Evolutionary conservation across 2,888 invertebrate species (phyloP).

Genomic region (Hydriomena furcata): DNA sequence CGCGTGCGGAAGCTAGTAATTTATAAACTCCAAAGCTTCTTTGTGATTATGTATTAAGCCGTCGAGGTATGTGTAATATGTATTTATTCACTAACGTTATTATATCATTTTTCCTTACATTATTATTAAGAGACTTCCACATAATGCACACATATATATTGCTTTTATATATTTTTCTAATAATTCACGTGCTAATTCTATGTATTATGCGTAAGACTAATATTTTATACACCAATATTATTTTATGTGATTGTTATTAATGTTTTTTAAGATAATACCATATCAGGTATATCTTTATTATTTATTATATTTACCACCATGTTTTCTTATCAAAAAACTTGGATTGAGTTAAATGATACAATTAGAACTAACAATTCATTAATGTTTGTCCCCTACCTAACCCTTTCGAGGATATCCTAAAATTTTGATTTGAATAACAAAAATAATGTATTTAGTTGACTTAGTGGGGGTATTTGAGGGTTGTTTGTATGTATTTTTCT

Average conservation of each 20-base stretch:
- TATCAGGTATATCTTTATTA: neutral
- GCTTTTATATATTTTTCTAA: constrained; percentile 12
- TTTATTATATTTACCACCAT: constrained; percentile 5
- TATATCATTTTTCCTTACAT: neutral
- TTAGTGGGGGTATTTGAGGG: constrained; percentile 18
- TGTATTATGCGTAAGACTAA: constrained; percentile 1
- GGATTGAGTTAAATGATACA: constrained; percentile 5
- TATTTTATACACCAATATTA: neutral
- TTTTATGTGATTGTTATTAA: too few relatives aligned
- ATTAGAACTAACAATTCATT: constrained; percentile 23
- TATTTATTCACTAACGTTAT: constrained; percentile 12
- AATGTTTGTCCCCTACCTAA: constrained; percentile 11
- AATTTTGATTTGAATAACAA: constrained; percentile 21
- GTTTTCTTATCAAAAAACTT: constrained; percentile 8
- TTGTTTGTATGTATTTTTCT: neutral
- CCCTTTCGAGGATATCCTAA: constrained; percentile 10
- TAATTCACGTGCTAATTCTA: neutral
- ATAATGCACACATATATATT: neutral
- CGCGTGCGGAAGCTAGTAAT: too few relatives aligned
- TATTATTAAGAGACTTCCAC: neutral
- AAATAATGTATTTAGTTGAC: constrained; percentile 17
- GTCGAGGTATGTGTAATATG: constrained; percentile 7
- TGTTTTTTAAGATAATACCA: neutral
- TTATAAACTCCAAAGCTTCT: constrained; percentile 15
- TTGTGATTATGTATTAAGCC: constrained; percentile 23